Percentiles rank a stretch among this genome's conserved stretches.
Evolutionary conservation across 1,140 invertebrate genomes (phyloP).

Genomic region (Tribolium madens): DNA sequence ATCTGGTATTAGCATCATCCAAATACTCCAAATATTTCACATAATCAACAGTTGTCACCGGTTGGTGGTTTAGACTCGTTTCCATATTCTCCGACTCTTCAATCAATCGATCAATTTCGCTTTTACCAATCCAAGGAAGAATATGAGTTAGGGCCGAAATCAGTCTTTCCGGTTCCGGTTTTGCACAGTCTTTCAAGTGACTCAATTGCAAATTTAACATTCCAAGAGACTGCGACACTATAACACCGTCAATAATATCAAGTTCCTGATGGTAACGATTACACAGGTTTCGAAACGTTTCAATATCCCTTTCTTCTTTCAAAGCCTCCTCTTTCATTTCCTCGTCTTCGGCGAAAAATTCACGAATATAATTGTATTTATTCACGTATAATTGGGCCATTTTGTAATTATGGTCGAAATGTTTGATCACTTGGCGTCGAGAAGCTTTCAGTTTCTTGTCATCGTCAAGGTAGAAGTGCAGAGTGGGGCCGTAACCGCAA

Average conservation of each 20-base stretch:
- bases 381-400: conserved; percentile 73
- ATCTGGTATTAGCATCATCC: conserved; percentile 72
- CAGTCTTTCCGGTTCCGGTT: conserved; percentile 76
- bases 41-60: conserved; percentile 74
- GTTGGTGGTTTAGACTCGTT: conserved; percentile 73
- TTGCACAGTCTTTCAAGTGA: conserved; percentile 78
- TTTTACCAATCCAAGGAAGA: conserved; percentile 68
- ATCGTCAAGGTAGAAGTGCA: conserved; percentile 74
- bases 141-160: not conserved
- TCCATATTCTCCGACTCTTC: conserved; percentile 73
- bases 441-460: conserved; percentile 72
- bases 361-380: conserved; percentile 75
- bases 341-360: conserved; percentile 80
- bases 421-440: conserved; percentile 68
- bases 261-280: conserved; percentile 73
- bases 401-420: conserved; percentile 73
- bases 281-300: conserved; percentile 72
- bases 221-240: conserved; percentile 69
- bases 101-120: conserved; percentile 71
- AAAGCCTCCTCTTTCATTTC: conserved; percentile 70
- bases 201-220: conserved; percentile 76
- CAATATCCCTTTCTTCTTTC: conserved; percentile 66
- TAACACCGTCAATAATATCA: conserved; percentile 72
- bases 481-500: conserved; percentile 74
- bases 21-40: conserved; percentile 78